Percentiles rank a stretch among this genome's conserved stretches.
Evolutionary conservation across 1,140 invertebrate genomes (phyloP).

Genomic region (Polypedilum pembai): DNA sequence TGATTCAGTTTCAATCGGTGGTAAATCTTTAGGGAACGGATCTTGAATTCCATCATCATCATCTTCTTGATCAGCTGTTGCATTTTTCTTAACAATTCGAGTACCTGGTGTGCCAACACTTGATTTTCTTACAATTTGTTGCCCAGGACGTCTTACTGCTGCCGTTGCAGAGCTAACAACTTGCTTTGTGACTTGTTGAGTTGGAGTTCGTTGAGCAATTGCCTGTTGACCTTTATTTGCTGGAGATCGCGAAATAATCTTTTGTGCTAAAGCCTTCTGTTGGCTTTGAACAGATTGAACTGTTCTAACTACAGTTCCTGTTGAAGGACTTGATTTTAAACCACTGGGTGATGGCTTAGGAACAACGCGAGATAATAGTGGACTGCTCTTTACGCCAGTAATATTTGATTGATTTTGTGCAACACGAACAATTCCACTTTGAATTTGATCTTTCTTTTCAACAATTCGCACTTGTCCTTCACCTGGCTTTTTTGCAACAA

Average conservation of each 20-base stretch:
- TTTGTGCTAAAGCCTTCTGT: conserved; percentile 3
- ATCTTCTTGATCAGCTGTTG: conserved; percentile 33
- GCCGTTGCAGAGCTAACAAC: neutral
- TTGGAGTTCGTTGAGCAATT: neutral
- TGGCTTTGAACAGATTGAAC: conserved; percentile 12
- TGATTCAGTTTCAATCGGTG: conserved; percentile 47
- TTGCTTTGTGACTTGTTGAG: neutral
- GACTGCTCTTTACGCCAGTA: neutral
- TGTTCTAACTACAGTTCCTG: neutral
- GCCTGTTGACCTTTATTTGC: neutral
- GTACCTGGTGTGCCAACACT: conserved; percentile 33
- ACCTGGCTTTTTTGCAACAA: neutral
- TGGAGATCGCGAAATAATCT: conserved; percentile 4
- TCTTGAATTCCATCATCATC: conserved; percentile 48
- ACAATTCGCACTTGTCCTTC: conserved; percentile 27
- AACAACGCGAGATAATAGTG: conserved; percentile 30
- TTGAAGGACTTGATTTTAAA: neutral
- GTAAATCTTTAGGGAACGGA: conserved; percentile 51
- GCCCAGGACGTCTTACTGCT: neutral
- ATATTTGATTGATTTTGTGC: conserved; percentile 9
- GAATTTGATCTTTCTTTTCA: conserved; percentile 22
- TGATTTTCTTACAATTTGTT: neutral
- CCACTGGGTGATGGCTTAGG: conserved; percentile 37
- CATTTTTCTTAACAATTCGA: conserved; percentile 34
- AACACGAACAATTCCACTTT: conserved; percentile 38